These are phyloP conservation scores for Eumacrocentrus americanus DNA, from an alignment of 2,888 invertebrate genomes.

Conservation along the genomic window DNA sequence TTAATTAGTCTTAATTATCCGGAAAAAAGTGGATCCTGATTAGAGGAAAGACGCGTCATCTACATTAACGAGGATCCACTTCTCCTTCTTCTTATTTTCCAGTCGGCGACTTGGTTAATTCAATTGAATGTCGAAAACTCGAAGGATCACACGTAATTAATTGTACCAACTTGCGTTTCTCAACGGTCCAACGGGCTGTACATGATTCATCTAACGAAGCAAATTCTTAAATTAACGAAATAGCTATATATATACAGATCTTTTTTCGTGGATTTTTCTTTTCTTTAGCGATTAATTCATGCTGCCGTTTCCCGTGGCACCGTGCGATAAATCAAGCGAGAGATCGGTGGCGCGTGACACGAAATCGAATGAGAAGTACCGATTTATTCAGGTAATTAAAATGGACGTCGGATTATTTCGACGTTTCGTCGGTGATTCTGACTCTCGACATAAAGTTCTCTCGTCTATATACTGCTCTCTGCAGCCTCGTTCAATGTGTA, in stretches of 20 bases:
- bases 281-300: conserved; percentile 6
- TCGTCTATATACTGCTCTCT: not conserved
- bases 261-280: not conserved
- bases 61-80: conserved; percentile 21
- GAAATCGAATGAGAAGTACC: conserved; percentile 3
- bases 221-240: conserved; percentile 58
- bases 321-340: conserved; percentile 1
- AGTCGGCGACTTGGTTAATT: conserved; percentile 37
- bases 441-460: not conserved
- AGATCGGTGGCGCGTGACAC: not conserved
- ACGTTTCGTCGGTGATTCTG: not conserved
- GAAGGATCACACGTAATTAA: conserved; percentile 49
- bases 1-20: conserved; percentile 37
- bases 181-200: conserved; percentile 50
- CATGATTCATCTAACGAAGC: conserved; percentile 59
- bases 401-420: not conserved
- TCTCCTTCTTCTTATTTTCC: conserved; percentile 13
- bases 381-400: conserved; percentile 3
- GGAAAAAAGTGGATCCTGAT: conserved; percentile 39
- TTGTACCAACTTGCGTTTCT: conserved; percentile 53
- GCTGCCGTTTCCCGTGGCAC: not conserved
- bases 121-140: conserved; percentile 39
- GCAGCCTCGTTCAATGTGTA: not conserved
- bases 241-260: not conserved
- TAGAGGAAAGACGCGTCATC: conserved; percentile 31